Percentiles rank a stretch among this genome's conserved stretches.
Conservation (phyloP, 2,797 vertebrate genomes). For the Benthosema pterotum region DNA sequence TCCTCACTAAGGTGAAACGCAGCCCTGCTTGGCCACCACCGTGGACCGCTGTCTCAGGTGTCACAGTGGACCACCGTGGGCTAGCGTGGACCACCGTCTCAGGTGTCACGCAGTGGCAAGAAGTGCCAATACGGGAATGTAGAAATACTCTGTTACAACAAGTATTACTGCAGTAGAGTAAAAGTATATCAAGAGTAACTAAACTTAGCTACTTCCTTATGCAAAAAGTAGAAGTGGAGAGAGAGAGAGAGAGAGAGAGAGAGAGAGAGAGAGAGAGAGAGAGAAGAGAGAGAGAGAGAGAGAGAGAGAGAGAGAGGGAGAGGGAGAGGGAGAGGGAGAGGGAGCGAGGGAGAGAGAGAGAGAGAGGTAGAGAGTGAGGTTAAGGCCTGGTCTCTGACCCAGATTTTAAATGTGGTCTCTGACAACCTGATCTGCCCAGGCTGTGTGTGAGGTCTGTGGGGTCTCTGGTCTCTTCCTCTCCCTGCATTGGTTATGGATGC, state of each 20-base stretch:
- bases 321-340: conserved; percentile 15
- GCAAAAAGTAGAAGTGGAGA: too few species aligned
- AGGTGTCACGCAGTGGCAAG: conserved; percentile 6
- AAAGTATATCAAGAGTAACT: too few species aligned
- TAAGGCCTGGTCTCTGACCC: conserved; percentile 64
- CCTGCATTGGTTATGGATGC: conserved; percentile 50
- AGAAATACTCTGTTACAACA: too few species aligned
- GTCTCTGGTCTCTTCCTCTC: conserved; percentile 63
- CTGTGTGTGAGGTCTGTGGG: conserved; percentile 65
- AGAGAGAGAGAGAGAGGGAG: conserved; percentile 5
- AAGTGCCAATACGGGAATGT: too few species aligned
- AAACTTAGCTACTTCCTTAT: too few species aligned
- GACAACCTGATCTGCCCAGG: conserved; percentile 67
- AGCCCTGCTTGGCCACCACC: conserved; percentile 17
- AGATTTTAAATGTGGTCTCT: conserved; percentile 68
- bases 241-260: too few species aligned
- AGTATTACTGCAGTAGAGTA: too few species aligned
- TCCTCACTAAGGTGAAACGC: conserved; percentile 24
- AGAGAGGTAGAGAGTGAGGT: conserved; percentile 16
- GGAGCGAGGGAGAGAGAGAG: not conserved
- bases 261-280: too few species aligned
- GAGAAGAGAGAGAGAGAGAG: conserved; percentile 5
- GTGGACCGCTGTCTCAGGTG: too few species aligned
- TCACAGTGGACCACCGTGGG: too few species aligned
- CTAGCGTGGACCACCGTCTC: too few species aligned